Conservation (phyloP, 1,140 invertebrate genomes). For the Neodiprion fabricii region DNA sequence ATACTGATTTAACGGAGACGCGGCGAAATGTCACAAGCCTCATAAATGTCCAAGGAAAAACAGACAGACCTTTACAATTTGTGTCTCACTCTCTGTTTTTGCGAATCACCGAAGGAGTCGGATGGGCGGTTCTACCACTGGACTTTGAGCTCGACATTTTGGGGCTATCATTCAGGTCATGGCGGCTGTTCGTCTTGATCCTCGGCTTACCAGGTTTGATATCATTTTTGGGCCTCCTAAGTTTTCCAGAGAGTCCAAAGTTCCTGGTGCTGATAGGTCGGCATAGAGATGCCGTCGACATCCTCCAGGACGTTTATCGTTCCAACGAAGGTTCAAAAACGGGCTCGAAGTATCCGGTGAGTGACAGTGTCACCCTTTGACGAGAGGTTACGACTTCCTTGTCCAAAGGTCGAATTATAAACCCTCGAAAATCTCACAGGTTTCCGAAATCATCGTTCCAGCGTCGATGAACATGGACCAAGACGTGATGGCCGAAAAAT, state of each 20-base stretch:
- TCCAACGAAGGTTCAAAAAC: background rate
- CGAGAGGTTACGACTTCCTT: background rate
- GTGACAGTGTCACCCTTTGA: background rate
- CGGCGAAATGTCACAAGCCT: too few relatives aligned
- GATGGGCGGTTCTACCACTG: background rate
- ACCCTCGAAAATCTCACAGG: background rate
- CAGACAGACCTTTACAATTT: too few relatives aligned
- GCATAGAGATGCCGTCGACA: background rate
- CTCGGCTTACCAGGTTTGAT: background rate
- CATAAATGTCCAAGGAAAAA: too few relatives aligned
- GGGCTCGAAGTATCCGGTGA: background rate
- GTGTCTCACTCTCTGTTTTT: too few relatives aligned
- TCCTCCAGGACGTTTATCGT: background rate
- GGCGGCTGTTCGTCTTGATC: slow-evolving; percentile 4
- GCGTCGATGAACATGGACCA: background rate
- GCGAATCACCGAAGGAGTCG: background rate
- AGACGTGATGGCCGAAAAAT: background rate
- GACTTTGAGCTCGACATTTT: background rate
- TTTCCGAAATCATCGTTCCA: background rate
- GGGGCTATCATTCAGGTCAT: background rate
- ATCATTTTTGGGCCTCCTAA: background rate
- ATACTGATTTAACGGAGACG: too few relatives aligned
- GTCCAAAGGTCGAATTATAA: background rate
- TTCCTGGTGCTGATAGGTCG: background rate
- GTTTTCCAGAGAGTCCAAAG: background rate